Base-by-base conservation (phyloP, 1,140 invertebrate species). In the Drosophila parabipectinata region DNA sequence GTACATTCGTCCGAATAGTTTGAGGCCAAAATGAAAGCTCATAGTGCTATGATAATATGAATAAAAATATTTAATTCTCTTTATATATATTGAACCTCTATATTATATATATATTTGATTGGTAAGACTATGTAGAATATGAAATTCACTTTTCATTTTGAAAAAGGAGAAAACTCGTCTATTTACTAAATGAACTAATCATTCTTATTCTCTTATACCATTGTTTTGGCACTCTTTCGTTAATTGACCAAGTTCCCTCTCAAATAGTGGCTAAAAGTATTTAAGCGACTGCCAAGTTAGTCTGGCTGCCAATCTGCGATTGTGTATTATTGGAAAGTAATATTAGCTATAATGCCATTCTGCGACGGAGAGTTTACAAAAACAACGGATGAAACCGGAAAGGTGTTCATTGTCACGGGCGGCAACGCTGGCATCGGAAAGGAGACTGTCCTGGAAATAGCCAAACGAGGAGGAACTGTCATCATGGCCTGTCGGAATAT, bases 361-460 rank as follows among this genome's bases (percentile, higher is more conserved):
- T 66, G 91, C 54, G 94, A 94, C 24, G 60, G 82, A 39, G 72
- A 82, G 72, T 95, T 93, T 66, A 63, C 87, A 32, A 92, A 91
- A 34, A 47, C 90, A 34, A 92, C 93, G 4, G 77, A 93, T 63
- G 92, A 93, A 14, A 93, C 94, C 32, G 95, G 94, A 0, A 97
- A 98, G 93, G 94, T 97, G 2, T 94, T 95, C 1, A 95, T 98
- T 63, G 93, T 98, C 15, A 98, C 97, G 15, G 97, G 97, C 47
- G 95, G 95, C 4, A 98, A 97, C 92, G 94, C 94, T 44, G 97
- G 98, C 9, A 97, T 99, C 77, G 98, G 98, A 10, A 96, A 95
- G 92, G 96, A 97, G 92, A 95, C 96, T 1, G 96, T 95, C 0
- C 92, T 93, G 60, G 95, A 96, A 69, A 92, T 98, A 57, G 97